These are phyloP conservation scores for Graptemys geographica DNA, from an alignment of 2,797 vertebrate species.

Conservation along the genomic window DNA sequence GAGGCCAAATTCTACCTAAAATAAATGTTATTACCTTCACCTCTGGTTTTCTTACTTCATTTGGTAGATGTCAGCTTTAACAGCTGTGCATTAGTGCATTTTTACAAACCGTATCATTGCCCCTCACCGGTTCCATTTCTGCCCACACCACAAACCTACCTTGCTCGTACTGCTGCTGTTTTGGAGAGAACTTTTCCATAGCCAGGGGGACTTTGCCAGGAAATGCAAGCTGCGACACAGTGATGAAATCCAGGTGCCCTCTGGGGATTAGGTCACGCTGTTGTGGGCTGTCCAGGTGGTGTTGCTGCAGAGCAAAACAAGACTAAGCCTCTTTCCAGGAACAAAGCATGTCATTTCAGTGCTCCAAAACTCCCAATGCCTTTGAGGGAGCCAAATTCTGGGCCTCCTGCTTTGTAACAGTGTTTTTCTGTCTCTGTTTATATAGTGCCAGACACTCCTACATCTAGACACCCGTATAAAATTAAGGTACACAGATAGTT, in stretches of 20 bases:
- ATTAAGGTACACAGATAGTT: accelerated
- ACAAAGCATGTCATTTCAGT: accelerated
- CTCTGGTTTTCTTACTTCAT: constrained; percentile 29
- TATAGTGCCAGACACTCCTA: too few relatives aligned
- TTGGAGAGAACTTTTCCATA: not conserved
- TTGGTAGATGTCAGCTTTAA: constrained; percentile 4
- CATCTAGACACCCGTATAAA: not conserved
- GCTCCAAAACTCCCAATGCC: not conserved
- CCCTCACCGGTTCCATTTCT: not conserved
- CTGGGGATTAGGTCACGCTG: accelerated
- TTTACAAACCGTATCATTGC: not conserved
- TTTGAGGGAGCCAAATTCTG: not conserved
- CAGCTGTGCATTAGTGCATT: not conserved
- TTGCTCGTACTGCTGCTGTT: not conserved
- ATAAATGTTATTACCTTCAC: constrained; percentile 48
- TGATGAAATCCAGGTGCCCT: not conserved
- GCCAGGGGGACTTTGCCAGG: accelerated
- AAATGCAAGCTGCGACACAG: too few relatives aligned
- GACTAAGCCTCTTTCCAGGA: accelerated
- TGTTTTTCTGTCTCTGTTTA: not conserved
- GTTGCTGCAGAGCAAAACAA: not conserved
- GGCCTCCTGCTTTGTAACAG: accelerated
- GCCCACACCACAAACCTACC: accelerated
- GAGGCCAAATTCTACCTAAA: constrained; percentile 51
- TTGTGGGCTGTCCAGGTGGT: not conserved